Evolutionary conservation across 2,888 invertebrate genomes (phyloP), one percentile per base, ranked within the genome.

Genomic region (Byasa hedistus): DNA sequence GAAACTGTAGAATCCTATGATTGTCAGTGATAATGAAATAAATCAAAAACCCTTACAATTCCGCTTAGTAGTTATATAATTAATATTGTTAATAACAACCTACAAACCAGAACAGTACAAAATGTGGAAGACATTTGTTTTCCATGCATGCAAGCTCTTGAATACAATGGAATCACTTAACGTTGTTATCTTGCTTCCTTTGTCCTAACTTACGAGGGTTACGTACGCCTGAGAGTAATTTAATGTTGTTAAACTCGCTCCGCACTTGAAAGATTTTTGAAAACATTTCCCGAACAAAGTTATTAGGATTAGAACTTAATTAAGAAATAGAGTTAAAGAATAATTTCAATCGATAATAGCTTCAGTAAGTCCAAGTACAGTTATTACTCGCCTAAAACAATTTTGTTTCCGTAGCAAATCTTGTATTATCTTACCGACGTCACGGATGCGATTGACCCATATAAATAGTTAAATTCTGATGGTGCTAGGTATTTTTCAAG

Each of bases 81-180:
- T 48, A 48, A 19, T 54, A 15, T 54, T 22, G n/a, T 54, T 54
- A 54, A 52, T 52, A 52, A 21, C 52, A 8, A 5, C 22, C 10
- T 22, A 22, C 22, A 22, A 54, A 51, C 7, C 52, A 22, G 15
- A 54, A 54, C 22, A 54, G 22, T 23, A 54, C 22, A 22, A 54
- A 54, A 54, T 54, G 52, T 54, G 12, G 10, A 54, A 54, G 52
- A 23, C 22, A 52, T 52, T 52, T 21, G 52, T 54, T 22, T 10
- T 54, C 22, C 44, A 44, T 62, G 22, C 39, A 27, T 62, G 48
- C 48, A 61, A 36, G 56, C 62, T 64, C n/a, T 59, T 55, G 44
- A 64, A 60, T 24, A 59, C 59, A 65, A 65, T 65, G 56, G 21
- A 61, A 61, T 39, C 65, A 61, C 61, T 61, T 65, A 65, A 57